Conservation (phyloP, 2,888 invertebrate species). For the Pardosa pseudoannulata region DNA sequence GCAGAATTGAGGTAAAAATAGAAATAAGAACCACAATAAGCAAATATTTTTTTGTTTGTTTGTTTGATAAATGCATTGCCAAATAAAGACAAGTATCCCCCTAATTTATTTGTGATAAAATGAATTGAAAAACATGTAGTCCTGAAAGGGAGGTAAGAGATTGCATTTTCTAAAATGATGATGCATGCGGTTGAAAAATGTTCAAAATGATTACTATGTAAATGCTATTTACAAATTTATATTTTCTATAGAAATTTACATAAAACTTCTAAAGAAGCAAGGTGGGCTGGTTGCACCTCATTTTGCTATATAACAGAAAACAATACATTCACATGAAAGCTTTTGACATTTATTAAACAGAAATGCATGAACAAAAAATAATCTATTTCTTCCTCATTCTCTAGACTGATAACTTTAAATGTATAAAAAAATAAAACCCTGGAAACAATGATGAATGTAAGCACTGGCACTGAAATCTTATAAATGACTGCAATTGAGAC, state of each 20-base stretch:
- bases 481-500: constrained; percentile 62
- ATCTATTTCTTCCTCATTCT: background rate
- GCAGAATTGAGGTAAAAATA: too few relatives aligned
- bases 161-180: constrained; percentile 27
- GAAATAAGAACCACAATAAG: background rate
- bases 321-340: background rate
- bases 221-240: constrained; percentile 56
- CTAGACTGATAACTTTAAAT: background rate
- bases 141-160: background rate
- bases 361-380: constrained; percentile 2
- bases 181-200: constrained; percentile 28
- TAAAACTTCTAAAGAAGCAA: constrained; percentile 23
- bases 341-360: background rate
- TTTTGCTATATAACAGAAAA: constrained; percentile 24
- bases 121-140: background rate
- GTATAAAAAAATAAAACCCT: constrained; percentile 15
- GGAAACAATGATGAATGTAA: constrained; percentile 49
- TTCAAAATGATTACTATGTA: constrained; percentile 38
- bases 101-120: background rate
- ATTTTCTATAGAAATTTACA: constrained; percentile 48
- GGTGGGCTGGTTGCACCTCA: constrained; percentile 19
- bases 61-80: constrained; percentile 5
- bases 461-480: constrained; percentile 67
- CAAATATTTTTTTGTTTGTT: background rate
- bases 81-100: background rate